These are phyloP conservation scores for Hydrozoanthus gracilis DNA, from an alignment of 92 coral and sea anemone genomes.

Conservation along the genomic window DNA sequence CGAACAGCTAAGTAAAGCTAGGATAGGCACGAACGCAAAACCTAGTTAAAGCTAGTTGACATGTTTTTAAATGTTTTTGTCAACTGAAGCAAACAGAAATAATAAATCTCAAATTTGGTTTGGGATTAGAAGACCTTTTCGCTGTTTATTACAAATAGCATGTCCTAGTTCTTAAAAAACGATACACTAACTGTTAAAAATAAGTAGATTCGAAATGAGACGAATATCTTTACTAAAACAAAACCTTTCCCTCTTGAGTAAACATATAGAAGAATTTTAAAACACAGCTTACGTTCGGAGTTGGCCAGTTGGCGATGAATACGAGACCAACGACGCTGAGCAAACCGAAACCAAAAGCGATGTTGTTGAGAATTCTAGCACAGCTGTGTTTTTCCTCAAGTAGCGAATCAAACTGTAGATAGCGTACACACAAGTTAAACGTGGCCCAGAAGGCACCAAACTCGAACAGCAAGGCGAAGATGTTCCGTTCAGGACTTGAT, in stretches of 20 bases:
- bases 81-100: neutral
- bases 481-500: slow-evolving; percentile 58
- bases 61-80: no score
- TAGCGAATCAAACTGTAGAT: slow-evolving; percentile 33
- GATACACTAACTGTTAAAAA: no score
- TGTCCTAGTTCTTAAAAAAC: no score
- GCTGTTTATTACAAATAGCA: neutral
- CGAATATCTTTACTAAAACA: neutral
- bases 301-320: slow-evolving; percentile 45
- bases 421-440: slow-evolving; percentile 29
- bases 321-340: slow-evolving; percentile 36
- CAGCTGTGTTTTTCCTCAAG: slow-evolving; percentile 12
- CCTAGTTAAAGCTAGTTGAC: no score
- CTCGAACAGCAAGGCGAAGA: slow-evolving; percentile 53
- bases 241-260: neutral
- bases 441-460: slow-evolving; percentile 50
- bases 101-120: neutral
- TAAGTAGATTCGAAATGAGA: no score
- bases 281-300: slow-evolving; percentile 42
- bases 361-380: slow-evolving; percentile 27
- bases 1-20: neutral
- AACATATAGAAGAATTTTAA: neutral
- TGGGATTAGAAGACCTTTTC: neutral
- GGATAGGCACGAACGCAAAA: neutral
- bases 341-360: slow-evolving; percentile 35